Evolutionary conservation across 2,113 vertebrate genomes (phyloP).

Genomic region (Bathybates hornii): DNA sequence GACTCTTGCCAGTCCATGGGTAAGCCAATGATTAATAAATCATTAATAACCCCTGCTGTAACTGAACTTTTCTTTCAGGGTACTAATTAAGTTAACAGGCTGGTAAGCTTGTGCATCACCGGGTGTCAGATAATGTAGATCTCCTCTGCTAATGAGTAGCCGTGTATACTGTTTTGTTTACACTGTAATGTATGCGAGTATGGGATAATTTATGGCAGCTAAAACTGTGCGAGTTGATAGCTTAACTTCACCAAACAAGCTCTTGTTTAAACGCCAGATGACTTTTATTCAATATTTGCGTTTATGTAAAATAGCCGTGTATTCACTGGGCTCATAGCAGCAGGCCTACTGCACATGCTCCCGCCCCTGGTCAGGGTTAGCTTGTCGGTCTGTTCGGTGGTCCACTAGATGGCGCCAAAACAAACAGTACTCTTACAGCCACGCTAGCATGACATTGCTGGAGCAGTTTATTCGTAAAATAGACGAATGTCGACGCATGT

Average conservation of each 20-base stretch:
- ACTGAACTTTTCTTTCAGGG: not conserved
- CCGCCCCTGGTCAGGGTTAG: not conserved
- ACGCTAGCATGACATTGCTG: fast-evolving
- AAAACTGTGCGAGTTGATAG: fast-evolving
- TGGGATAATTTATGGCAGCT: not conserved
- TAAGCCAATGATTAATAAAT: not conserved
- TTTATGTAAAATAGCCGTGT: not conserved
- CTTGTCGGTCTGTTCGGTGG: fast-evolving
- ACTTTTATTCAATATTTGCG: not conserved
- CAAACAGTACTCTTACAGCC: not conserved
- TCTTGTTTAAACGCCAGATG: not conserved
- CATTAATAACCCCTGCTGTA: not conserved
- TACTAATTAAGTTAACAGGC: not conserved
- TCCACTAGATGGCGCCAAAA: not conserved
- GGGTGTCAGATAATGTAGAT: not conserved
- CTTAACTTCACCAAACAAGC: not conserved
- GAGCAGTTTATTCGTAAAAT: not conserved
- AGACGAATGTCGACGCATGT: not conserved
- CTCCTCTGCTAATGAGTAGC: not conserved
- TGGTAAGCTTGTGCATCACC: not conserved
- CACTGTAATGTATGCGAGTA: not conserved
- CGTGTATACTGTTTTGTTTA: fast-evolving
- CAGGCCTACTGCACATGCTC: not conserved
- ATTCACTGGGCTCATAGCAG: not conserved
- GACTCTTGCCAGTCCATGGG: not conserved